Conservation (phyloP, 2,113 vertebrate genomes). For the Corvus cornix region DNA sequence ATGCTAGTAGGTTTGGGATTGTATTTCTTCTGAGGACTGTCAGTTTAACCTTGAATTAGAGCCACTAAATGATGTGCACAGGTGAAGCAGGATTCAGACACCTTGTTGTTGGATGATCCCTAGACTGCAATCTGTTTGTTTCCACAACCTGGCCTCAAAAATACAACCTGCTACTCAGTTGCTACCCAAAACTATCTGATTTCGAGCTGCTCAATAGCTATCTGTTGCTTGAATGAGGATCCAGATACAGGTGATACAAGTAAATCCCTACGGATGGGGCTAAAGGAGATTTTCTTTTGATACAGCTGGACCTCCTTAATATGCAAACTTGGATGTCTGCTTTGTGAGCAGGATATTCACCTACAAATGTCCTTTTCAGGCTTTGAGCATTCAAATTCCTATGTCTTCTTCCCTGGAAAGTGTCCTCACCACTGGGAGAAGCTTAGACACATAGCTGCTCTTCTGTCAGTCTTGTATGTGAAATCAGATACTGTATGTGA, state of each 20-base stretch:
- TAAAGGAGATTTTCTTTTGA: background rate
- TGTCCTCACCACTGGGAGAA: background rate
- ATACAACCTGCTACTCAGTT: background rate
- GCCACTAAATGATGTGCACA: background rate
- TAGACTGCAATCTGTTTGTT: background rate
- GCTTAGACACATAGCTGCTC: background rate
- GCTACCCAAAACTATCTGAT: background rate
- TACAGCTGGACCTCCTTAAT: background rate
- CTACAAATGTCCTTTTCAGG: background rate
- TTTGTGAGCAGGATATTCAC: background rate
- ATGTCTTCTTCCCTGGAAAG: background rate
- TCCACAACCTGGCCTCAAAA: background rate
- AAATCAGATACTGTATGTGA: background rate
- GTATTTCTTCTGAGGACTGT: background rate
- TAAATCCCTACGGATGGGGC: background rate
- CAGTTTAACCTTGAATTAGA: background rate
- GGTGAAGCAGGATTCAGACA: background rate
- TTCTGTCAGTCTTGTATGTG: background rate
- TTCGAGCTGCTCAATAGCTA: background rate
- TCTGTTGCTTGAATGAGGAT: background rate
- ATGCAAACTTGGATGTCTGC: background rate
- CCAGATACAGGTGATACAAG: background rate
- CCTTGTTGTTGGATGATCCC: background rate
- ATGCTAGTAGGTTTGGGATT: background rate
- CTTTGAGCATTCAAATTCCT: background rate